Conservation (phyloP, 2,797 vertebrate genomes). For the Pelochelys cantorii region DNA sequence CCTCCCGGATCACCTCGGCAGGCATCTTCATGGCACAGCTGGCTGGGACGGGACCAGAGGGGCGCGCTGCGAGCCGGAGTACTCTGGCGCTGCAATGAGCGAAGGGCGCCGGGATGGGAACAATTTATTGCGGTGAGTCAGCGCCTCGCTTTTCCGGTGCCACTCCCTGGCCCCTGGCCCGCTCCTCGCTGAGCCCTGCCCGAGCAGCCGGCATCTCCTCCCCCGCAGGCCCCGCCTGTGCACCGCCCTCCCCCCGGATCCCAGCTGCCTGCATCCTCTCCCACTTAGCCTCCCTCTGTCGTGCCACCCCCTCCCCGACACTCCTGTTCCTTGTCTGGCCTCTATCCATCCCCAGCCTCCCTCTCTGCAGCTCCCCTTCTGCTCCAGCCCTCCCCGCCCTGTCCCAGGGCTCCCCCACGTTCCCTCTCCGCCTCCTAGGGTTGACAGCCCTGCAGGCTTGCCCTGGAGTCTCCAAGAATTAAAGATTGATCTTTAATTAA, state of each 20-base stretch:
- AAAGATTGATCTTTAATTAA: neutral
- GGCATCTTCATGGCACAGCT: slow-evolving; percentile 81
- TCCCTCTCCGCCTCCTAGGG: neutral
- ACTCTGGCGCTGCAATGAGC: neutral
- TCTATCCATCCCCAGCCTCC: neutral
- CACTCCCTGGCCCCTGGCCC: slow-evolving; percentile 15
- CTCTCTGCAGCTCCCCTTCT: too few relatives aligned
- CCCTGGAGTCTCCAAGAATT: neutral
- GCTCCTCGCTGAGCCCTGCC: neutral
- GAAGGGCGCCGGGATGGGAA: neutral
- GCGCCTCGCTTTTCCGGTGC: slow-evolving; percentile 64
- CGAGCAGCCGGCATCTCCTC: too few relatives aligned
- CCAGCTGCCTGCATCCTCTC: neutral
- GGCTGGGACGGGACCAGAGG: too few relatives aligned
- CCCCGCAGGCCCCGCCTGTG: neutral
- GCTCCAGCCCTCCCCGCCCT: neutral
- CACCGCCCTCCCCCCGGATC: neutral
- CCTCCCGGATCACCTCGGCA: slow-evolving; percentile 90
- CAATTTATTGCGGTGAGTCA: slow-evolving; percentile 70
- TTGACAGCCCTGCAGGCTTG: neutral
- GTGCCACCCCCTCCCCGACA: too few relatives aligned
- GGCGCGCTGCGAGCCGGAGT: neutral
- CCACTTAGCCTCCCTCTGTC: too few relatives aligned
- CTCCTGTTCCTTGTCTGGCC: too few relatives aligned
- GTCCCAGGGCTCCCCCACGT: neutral